A percentile compares a stretch with the other conserved stretches of the same genome.
Conservation (phyloP, 37 sponge, comb jelly and placozoan species). For the Diacarnus erythraeanus region DNA sequence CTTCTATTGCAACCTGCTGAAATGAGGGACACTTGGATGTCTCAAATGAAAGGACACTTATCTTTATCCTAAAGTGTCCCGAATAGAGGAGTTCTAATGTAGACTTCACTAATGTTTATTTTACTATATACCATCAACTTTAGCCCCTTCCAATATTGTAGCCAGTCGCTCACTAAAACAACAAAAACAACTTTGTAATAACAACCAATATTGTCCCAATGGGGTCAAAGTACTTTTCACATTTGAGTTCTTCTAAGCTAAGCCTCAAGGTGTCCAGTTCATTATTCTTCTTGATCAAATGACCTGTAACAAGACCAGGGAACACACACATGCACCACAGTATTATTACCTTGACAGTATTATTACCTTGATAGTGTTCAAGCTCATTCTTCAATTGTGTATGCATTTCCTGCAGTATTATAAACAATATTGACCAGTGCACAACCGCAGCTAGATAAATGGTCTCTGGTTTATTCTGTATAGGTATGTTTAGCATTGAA, state of each 20-base stretch:
- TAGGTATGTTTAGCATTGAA: too few relatives aligned
- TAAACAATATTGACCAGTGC: too few relatives aligned
- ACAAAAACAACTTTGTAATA: not conserved
- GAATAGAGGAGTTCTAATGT: not conserved
- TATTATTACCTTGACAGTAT: not conserved
- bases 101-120: not conserved
- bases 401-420: not conserved
- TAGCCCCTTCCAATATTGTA: conserved; percentile 19
- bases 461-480: too few relatives aligned
- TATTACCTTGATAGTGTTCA: conserved; percentile 1
- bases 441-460: too few relatives aligned
- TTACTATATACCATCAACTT: conserved; percentile 17
- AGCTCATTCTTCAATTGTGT: conserved; percentile 7
- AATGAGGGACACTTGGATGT: too few relatives aligned
- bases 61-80: not conserved
- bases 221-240: conserved; percentile 14
- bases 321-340: too few relatives aligned
- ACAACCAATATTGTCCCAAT: not conserved
- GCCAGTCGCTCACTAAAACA: conserved; percentile 27
- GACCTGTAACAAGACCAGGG: too few relatives aligned
- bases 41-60: too few relatives aligned
- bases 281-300: conserved; percentile 2
- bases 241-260: conserved; percentile 24
- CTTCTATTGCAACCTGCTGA: too few relatives aligned
- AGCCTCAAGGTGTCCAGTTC: conserved; percentile 6